These are phyloP conservation scores for Alentia gelatinosa DNA, from an alignment of 2,888 invertebrate genomes.

Conservation along the genomic window DNA sequence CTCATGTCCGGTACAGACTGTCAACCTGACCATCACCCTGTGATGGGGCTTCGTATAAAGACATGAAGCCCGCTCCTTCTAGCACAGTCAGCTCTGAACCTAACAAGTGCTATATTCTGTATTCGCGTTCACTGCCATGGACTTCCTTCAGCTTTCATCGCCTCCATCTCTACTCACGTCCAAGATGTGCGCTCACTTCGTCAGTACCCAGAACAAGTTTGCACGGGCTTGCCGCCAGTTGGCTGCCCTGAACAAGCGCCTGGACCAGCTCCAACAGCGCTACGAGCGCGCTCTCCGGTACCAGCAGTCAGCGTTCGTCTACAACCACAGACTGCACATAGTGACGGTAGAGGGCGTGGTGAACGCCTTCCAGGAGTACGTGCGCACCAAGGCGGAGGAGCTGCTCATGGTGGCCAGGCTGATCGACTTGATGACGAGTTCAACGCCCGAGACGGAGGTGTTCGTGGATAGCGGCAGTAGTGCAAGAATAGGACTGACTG, in stretches of 20 bases:
- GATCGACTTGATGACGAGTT: background rate
- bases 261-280: background rate
- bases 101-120: too few species aligned
- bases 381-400: background rate
- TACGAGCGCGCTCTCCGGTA: background rate
- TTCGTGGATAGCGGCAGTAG: background rate
- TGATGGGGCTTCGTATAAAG: background rate
- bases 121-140: too few species aligned
- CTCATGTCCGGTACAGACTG: background rate
- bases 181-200: background rate
- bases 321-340: background rate
- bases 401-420: background rate
- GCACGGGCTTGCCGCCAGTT: conserved; percentile 3
- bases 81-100: background rate
- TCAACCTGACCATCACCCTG: background rate
- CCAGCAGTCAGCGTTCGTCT: background rate
- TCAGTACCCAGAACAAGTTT: background rate
- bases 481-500: background rate
- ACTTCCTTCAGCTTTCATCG: too few species aligned
- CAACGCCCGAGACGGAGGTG: background rate
- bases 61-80: background rate
- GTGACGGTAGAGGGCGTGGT: background rate
- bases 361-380: background rate
- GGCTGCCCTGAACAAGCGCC: background rate
- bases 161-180: too few species aligned